Percentiles rank a stretch among this genome's conserved stretches.
phyloP scores from a whole-genome alignment of 2,113 vertebrate species.

The Pampusana beccarii region DNA sequence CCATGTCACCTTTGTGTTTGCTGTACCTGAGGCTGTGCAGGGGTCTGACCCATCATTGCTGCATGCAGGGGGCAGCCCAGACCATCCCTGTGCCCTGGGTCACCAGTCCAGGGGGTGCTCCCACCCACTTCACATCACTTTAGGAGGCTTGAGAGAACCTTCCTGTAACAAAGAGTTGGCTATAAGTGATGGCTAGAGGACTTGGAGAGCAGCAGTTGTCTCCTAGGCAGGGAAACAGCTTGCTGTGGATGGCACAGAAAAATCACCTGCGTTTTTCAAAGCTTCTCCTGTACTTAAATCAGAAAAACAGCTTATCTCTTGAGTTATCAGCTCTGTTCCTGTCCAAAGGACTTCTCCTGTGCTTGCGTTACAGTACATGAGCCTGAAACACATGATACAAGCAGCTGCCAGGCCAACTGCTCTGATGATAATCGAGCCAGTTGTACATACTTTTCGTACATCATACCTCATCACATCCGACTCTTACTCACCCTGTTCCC shows the following conservation, averaged over 20 bases:
- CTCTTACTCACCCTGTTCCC: slow-evolving; percentile 28
- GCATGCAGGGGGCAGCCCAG: neutral
- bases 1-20: accelerated
- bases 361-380: neutral
- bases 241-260: neutral
- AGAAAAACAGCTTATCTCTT: neutral
- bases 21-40: neutral
- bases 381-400: slow-evolving; percentile 7
- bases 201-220: neutral
- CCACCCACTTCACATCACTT: neutral
- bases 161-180: neutral
- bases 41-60: neutral
- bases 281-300: neutral
- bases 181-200: neutral
- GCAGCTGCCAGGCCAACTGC: slow-evolving; percentile 57
- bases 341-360: neutral
- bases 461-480: neutral
- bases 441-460: neutral
- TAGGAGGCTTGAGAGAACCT: neutral
- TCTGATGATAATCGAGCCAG: slow-evolving; percentile 25
- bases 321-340: neutral
- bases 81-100: neutral
- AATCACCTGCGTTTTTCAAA: neutral
- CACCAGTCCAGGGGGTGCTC: neutral
- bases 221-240: neutral